Base-by-base conservation (phyloP, 1,140 invertebrate species). In the Goniozus legneri region DNA sequence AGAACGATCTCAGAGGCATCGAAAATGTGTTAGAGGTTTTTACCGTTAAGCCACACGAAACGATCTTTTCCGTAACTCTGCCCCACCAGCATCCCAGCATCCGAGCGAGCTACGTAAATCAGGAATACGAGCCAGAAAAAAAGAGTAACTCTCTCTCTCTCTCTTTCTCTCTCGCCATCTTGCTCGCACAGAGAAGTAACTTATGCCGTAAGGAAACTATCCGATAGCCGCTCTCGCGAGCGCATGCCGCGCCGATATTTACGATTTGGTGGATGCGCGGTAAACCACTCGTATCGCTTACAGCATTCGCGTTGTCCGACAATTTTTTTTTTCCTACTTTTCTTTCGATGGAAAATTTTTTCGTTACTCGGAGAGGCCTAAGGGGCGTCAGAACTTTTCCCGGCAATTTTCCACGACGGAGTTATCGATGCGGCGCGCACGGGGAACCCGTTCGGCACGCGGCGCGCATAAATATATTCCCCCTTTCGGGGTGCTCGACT, bases 381-480 rank as follows among this genome's bases (percentile, higher is more conserved):
- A 43, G 13, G 41, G 18, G 21, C 8, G 27, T 15, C 22, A 8
- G 44, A 20, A 43, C 20, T 44, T 22, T 14, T 39, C 47, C 36
- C 22, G 46, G 44, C 22, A 40, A n/a, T 27, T 39, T 50, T 22
- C 43, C 46, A 42, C 31, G 44, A 42, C 22, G 22, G 18, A 18
- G 22, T n/a, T n/a, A 33, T 14, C 32, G 32, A 36, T 38, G 20
- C 33, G 22, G 27, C 37, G 43, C 43, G 31, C 33, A 34, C 38
- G 35, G 46, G 19, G 45, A n/a, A n/a, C n/a, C n/a, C n/a, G 32
- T 18, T 42, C 41, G 59, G 59, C 66, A 67, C 58, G 64, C 65
- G 62, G 65, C 58, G 38, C 43, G 62, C 64, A 69, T 69, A 67
- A 69, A 69, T 67, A n/a, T n/a, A 66, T 65, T 64, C 53, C 44